Evolutionary conservation across 2,797 vertebrate species (phyloP), one percentile per base, ranked within the genome.

Genomic region (Brachymystax lenok): DNA sequence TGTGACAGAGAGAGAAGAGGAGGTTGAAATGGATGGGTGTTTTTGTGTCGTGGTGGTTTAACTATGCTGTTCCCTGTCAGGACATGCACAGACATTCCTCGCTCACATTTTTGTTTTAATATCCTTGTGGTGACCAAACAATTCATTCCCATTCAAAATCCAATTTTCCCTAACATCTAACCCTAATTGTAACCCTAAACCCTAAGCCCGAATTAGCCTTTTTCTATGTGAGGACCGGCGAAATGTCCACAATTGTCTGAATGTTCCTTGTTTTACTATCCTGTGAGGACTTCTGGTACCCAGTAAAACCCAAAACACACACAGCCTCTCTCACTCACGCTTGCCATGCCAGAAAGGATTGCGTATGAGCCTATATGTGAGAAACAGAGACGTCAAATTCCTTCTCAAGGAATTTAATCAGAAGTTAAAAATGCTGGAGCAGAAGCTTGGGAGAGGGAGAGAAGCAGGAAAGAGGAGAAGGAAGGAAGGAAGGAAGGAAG

Each of bases 401-500:
- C 69, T 4, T 59, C 73, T 79, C 40, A 8, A 87, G 83, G 84
- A 90, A 90, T 89, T 88, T 88, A 85, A 85, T 86, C 77, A 10
- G 80, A 80, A 75, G 75, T 83, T 78, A 56, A 79, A 73, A 88
- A 80, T 63, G 74, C 2, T 28, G 67, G 28, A 8, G 69, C 6
- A 33, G 10, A 46, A 66, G 59, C n/a, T 70, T 40, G 30, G 24
- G 3, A 13, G 7, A 19, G 28, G 5, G 27, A 17, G 27, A 5
- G 17, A 19, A 16, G 50, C 24, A 52, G n/a, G 17, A 13, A 14
- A 52, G 5, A n/a, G 28, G 69, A 5, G 71, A 19, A 51, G n/a
- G 27, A 28, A 63, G 21, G 69, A 16, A 50, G 28, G 61, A 35
- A 19, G 52, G 35, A 33, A 40, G 24, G 40, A 19, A 52, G 35